phyloP scores from a whole-genome alignment of 2,113 vertebrate genomes.

The Dunckerocampus dactyliophorus region DNA sequence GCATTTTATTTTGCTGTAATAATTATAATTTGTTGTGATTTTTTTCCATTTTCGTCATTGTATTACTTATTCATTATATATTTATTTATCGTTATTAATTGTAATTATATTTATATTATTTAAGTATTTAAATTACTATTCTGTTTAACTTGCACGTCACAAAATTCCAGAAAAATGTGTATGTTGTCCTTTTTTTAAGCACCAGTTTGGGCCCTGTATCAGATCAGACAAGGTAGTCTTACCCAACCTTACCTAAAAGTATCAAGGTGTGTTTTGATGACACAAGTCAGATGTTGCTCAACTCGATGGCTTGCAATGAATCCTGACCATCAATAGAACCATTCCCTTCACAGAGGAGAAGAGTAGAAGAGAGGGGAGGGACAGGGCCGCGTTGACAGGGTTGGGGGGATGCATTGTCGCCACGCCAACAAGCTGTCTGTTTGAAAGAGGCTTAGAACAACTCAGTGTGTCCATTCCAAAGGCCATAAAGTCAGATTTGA shows the following conservation, averaged over 20 bases:
- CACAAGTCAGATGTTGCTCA: slow-evolving; percentile 22
- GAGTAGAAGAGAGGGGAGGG: slow-evolving; percentile 7
- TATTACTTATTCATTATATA: no score
- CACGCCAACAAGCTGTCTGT: slow-evolving; percentile 42
- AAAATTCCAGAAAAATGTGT: no score
- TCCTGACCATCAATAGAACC: slow-evolving; percentile 51
- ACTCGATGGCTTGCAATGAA: slow-evolving; percentile 41
- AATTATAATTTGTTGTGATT: no score
- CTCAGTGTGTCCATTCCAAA: slow-evolving; percentile 53
- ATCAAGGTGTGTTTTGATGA: slow-evolving; percentile 10
- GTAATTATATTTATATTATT: no score
- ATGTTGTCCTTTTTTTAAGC: no score
- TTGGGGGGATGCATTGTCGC: slow-evolving; percentile 41
- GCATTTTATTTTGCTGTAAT: no score
- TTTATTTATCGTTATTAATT: no score
- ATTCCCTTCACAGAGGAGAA: slow-evolving; percentile 38
- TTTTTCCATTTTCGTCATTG: no score
- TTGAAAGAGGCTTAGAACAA: slow-evolving; percentile 58
- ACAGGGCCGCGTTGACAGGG: background rate
- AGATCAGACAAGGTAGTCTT: no score
- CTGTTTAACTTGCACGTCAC: no score
- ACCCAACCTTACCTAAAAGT: slow-evolving; percentile 1
- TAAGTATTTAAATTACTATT: no score
- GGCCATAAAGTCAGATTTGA: slow-evolving; percentile 51
- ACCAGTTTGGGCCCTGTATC: no score